phyloP scores from a whole-genome alignment of 2,888 invertebrate species.

The Ophion obscuratus region DNA sequence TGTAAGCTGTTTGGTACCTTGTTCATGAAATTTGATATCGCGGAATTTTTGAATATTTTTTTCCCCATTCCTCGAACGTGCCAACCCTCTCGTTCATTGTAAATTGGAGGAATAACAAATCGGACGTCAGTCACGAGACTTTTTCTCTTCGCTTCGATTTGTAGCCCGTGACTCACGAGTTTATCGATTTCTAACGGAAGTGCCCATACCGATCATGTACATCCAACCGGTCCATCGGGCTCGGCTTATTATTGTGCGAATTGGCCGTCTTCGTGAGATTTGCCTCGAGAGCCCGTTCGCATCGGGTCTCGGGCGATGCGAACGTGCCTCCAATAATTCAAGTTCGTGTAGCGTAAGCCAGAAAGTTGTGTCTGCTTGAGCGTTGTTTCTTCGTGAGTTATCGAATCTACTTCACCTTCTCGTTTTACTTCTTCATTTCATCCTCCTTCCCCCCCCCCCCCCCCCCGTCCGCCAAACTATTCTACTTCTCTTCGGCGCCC shows the following conservation, averaged over 20 bases:
- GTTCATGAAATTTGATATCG: no score
- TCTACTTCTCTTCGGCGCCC: conserved; percentile 1
- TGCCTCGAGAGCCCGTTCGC: conserved; percentile 39
- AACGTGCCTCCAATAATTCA: conserved; percentile 65
- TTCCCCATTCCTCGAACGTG: no score
- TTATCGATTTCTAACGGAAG: neutral
- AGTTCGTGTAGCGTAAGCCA: conserved; percentile 54
- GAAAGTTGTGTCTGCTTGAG: conserved; percentile 58
- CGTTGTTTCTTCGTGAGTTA: conserved; percentile 59
- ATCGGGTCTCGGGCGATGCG: conserved; percentile 16
- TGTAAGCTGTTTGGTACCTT: no score
- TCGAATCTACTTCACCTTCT: conserved; percentile 41
- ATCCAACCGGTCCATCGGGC: conserved; percentile 16
- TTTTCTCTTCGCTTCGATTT: no score
- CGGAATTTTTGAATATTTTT: no score
- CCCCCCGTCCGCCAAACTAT: neutral
- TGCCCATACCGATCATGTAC: neutral
- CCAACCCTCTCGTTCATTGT: no score
- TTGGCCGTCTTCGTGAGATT: conserved; percentile 45
- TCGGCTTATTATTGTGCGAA: conserved; percentile 37
- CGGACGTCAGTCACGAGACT: no score
- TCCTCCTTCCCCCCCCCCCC: neutral
- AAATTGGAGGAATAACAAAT: no score
- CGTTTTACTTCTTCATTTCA: conserved; percentile 11
- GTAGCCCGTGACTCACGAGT: no score